These are phyloP conservation scores for Eupithecia tripunctaria DNA, from an alignment of 2,888 invertebrate genomes.

Conservation along the genomic window DNA sequence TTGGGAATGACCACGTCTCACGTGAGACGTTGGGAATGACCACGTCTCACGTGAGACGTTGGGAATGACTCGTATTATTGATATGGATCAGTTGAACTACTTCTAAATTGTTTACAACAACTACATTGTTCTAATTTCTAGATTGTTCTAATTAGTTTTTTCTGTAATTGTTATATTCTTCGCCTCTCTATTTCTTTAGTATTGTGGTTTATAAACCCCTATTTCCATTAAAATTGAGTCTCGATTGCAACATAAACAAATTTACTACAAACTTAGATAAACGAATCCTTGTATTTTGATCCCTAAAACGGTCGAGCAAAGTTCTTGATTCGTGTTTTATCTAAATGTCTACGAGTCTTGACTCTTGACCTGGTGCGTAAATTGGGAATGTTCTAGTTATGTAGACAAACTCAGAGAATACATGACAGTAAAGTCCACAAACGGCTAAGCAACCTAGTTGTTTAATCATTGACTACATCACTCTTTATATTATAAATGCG, in stretches of 20 bases:
- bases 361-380: constrained; percentile 37
- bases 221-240: not conserved
- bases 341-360: constrained; percentile 23
- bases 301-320: not conserved
- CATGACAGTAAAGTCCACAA: constrained; percentile 19
- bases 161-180: constrained; percentile 1
- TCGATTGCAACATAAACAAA: not conserved
- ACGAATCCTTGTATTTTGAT: not conserved
- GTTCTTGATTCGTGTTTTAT: constrained; percentile 33
- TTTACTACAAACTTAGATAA: not conserved
- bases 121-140: not conserved
- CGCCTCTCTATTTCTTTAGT: no score
- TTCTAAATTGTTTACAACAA: not conserved
- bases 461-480: not conserved
- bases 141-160: not conserved
- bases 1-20: no score
- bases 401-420: constrained; percentile 39
- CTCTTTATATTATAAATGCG: no score
- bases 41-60: no score
- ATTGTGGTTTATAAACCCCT: not conserved
- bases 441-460: not conserved
- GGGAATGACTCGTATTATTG: not conserved
- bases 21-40: no score
- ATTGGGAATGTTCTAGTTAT: constrained; percentile 43
- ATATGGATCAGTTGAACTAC: not conserved